Conservation (phyloP, 2,888 invertebrate genomes). For the Papilio gigon region DNA sequence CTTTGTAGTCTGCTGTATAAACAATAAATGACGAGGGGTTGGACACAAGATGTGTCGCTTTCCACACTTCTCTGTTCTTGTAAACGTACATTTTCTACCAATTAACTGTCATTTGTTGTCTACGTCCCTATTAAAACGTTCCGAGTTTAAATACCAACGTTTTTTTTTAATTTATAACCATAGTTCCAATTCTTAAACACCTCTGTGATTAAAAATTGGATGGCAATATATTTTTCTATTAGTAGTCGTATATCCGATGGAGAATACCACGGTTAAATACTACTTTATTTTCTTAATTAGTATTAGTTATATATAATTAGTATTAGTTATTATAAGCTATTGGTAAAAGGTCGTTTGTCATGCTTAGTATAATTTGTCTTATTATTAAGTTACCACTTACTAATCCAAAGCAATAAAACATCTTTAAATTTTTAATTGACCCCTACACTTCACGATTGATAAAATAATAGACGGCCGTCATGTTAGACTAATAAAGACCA, state of each 20-base stretch:
- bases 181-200: background rate
- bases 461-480: constrained; percentile 41
- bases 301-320: too few relatives aligned
- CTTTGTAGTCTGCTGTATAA: background rate
- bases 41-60: background rate
- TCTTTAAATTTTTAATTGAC: constrained; percentile 25
- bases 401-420: background rate
- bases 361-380: too few relatives aligned
- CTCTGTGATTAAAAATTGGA: background rate
- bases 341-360: too few relatives aligned
- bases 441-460: constrained; percentile 31
- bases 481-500: constrained; percentile 56
- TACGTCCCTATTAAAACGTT: background rate
- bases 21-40: background rate
- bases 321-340: too few relatives aligned
- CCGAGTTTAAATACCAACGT: background rate
- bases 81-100: background rate
- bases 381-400: background rate
- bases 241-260: too few relatives aligned
- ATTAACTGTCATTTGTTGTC: constrained; percentile 3
- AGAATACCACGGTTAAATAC: too few relatives aligned
- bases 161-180: background rate
- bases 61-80: background rate
- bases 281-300: too few relatives aligned
- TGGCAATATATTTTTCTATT: background rate